Conservation (phyloP, 2,113 vertebrate species). For the Empidonax alnorum region DNA sequence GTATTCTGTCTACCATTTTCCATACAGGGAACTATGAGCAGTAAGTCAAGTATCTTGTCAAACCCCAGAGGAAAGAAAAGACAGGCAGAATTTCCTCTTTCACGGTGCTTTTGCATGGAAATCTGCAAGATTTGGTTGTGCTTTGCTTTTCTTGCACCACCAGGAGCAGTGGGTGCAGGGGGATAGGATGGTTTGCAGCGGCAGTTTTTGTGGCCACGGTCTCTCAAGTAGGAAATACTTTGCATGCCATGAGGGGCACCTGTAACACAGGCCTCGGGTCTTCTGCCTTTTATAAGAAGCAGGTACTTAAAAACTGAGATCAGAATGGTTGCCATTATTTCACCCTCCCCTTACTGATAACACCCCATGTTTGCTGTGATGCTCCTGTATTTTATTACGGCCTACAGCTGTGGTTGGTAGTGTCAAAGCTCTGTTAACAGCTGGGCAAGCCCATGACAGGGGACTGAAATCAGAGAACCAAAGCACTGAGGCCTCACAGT, state of each 20-base stretch:
- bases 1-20: not conserved
- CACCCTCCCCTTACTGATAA: not conserved
- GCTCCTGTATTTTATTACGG: not conserved
- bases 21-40: not conserved
- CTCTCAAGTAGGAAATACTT: not conserved
- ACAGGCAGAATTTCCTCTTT: not conserved
- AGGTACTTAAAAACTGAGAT: not conserved
- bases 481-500: not conserved
- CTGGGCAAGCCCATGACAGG: not conserved
- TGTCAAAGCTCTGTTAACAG: not conserved
- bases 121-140: not conserved
- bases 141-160: fast-evolving
- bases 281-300: not conserved
- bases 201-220: not conserved
- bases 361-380: not conserved
- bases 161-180: fast-evolving
- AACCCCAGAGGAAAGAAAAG: not conserved
- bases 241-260: not conserved
- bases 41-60: not conserved
- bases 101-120: not conserved
- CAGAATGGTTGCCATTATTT: not conserved
- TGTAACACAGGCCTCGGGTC: not conserved
- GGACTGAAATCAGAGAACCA: not conserved
- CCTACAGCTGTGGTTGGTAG: fast-evolving
- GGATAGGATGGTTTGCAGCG: not conserved